These are phyloP conservation scores for Ernsta delagoae DNA, from an alignment of 2,888 invertebrate genomes.

Conservation along the genomic window DNA sequence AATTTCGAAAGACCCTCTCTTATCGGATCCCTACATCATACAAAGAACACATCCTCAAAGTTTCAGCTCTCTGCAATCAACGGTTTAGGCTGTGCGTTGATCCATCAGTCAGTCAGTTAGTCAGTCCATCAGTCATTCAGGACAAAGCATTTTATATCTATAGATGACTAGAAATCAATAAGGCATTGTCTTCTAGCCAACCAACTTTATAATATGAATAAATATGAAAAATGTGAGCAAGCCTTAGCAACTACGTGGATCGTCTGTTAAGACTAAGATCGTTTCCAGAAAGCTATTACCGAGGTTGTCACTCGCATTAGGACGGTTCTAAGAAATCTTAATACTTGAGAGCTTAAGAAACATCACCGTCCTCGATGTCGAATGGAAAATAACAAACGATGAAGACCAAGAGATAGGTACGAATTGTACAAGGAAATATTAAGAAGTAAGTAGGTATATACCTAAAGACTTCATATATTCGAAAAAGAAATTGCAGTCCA, in stretches of 20 bases:
- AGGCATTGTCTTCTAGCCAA: too few species aligned
- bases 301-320: conserved; percentile 42
- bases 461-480: neutral
- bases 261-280: conserved; percentile 36
- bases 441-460: neutral
- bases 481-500: neutral
- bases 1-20: too few species aligned
- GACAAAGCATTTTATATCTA: too few species aligned
- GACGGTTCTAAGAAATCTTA: conserved; percentile 43
- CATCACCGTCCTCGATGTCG: conserved; percentile 28
- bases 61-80: too few species aligned
- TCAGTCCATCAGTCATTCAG: too few species aligned
- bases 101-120: too few species aligned
- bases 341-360: conserved; percentile 31
- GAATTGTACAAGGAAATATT: neutral
- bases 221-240: conserved; percentile 2
- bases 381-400: conserved; percentile 32
- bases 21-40: too few species aligned
- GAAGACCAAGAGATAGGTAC: neutral
- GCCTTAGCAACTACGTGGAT: conserved; percentile 12
- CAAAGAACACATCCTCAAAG: too few species aligned
- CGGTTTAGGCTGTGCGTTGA: too few species aligned
- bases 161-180: too few species aligned
- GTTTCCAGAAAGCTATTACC: conserved; percentile 48
- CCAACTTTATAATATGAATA: neutral